Evolutionary conservation across 2,888 invertebrate genomes (phyloP), one percentile per base, ranked within the genome.

Genomic region (Conops quadrifasciatus): DNA sequence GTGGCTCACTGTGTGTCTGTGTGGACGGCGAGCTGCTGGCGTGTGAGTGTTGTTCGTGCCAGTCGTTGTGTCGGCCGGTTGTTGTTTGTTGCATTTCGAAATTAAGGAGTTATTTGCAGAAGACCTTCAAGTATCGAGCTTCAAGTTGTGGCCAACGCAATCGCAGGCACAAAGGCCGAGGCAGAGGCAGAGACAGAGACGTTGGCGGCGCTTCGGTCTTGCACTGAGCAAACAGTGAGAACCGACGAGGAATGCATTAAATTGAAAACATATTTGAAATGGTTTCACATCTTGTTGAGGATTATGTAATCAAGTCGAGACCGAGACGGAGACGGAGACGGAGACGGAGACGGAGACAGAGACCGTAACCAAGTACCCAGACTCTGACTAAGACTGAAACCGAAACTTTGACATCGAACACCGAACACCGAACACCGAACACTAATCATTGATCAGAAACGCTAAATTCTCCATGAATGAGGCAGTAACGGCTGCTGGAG

Each of bases 221-320:
- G 58, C 26, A 7, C n/a, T 21, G 30, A 28, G 58, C 58, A 19
- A 24, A 63, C 53, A 69, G 43, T 70, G 70, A 63, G 70, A 64
- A 70, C 60, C 58, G 30, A 15, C 19, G 43, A 26, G 26, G 47
- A 64, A 64, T 70, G 13, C 21, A 19, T 28, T 45, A 21, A 58
- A 64, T 53, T 63, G 43, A 53, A 51, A 28, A 43, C 51, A 69
- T 64, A 56, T 62, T 58, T 64, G 28, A 51, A 64, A 64, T 58
- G 51, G 26, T 53, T 69, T 62, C 62, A 69, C 62, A 69, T 67
- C 47, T 59, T 51, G 51, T 68, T 36, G 24, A 19, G 47, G 28
- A 58, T 67, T 58, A 67, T 67, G 45, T 47, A 67, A 67, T 59
- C 43, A 58, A 67, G 56, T n/a, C 43, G 24, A 21, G 36, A 56